Base-by-base conservation (phyloP, 2,888 invertebrate species). In the Coleophora deauratella region DNA sequence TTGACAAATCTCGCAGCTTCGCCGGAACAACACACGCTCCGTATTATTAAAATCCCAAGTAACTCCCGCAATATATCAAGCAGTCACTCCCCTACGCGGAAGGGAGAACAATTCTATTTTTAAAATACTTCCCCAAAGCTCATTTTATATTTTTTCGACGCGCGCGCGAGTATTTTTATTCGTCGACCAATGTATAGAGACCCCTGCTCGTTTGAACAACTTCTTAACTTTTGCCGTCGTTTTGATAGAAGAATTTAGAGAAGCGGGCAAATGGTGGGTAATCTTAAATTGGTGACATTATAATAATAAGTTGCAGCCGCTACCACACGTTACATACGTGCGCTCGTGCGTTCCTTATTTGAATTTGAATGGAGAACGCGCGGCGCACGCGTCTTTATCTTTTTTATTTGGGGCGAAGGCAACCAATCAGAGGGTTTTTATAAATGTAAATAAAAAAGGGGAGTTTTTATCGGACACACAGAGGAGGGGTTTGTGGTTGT, bases 1-100 rank as follows among this genome's bases (percentile, higher is more conserved):
- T 81, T 85, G 85, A 85, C 84, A 85, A 85, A 85, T 85, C 85
- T 84, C 79, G 79, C 72, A 58, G 80, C 78, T 77, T 78, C 73
- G 63, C 67, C 75, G 73, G 77, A 78, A 77, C 69, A 82, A 84
- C 85, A 85, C 76, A 76, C 73, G 72, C 58, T n/a, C n/a, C 68
- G 77, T 77, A 79, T 82, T 84, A 84, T 84, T 80, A 82, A 81
- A 82, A 82, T 82, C 84, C 82, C 66, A 70, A 74, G 75, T 80
- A 82, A 85, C 81, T 66, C 78, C 71, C 55, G 66, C 66, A 71
- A 84, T 84, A 84, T 74, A 84, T 84, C 84, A 84, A 76, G 69
- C 64, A 54, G 69, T 72, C 66, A 72, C 74, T 77, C 79, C 79
- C 76, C 73, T 55, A 49, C 38, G 62, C 66, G 63, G 67, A 72